These are phyloP conservation scores for Microctonus aethiopoides DNA, from an alignment of 2,888 invertebrate species.

Conservation along the genomic window DNA sequence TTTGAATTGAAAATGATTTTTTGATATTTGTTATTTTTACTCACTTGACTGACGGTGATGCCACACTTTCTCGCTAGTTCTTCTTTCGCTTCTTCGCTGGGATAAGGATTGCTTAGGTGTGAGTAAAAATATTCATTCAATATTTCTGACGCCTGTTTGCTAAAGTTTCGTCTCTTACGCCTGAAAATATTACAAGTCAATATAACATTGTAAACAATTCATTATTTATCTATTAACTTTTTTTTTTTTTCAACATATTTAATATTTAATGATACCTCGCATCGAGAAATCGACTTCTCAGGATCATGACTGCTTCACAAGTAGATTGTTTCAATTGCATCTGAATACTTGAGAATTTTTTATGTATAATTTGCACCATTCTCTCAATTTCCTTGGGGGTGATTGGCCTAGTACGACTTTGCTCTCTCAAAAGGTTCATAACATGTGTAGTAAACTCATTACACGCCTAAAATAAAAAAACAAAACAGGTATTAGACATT, in stretches of 20 bases:
- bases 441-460: conserved; percentile 99
- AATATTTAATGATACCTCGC: conserved; percentile 69
- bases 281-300: conserved; percentile 84
- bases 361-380: conserved; percentile 98
- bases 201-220: conserved; percentile 11
- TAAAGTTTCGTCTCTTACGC: conserved; percentile 97
- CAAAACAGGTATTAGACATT: neutral
- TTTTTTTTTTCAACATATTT: neutral
- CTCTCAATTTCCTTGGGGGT: conserved; percentile 99
- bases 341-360: conserved; percentile 97
- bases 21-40: conserved; percentile 40
- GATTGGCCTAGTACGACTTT: conserved; percentile 96
- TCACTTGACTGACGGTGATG: conserved; percentile 95
- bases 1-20: neutral
- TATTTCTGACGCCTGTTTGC: conserved; percentile 99
- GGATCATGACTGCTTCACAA: conserved; percentile 99
- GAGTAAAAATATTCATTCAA: conserved; percentile 99
- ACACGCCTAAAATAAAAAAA: conserved; percentile 79
- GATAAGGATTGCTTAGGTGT: conserved; percentile 99
- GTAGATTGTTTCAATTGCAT: conserved; percentile 99
- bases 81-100: conserved; percentile 99
- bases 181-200: conserved; percentile 56
- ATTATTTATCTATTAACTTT: too few species aligned
- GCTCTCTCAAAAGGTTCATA: conserved; percentile 95
- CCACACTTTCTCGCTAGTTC: conserved; percentile 99